A percentile compares a stretch with the other conserved stretches of the same genome.
Evolutionary conservation across 2,113 vertebrate species (phyloP).

Genomic region (Rattus norvegicus): DNA sequence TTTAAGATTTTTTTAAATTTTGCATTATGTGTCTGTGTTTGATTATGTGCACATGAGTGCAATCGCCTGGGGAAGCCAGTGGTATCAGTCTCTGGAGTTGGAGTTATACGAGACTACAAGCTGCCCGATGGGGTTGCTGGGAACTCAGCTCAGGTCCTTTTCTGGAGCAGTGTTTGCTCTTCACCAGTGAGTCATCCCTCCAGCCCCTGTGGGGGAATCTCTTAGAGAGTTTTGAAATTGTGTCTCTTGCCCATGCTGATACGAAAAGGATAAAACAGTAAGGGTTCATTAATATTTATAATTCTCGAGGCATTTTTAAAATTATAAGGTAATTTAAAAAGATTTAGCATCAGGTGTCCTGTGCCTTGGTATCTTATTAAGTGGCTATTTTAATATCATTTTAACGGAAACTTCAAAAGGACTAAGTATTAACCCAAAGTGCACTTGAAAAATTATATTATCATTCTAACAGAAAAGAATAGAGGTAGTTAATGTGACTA

Average conservation of each 20-base stretch:
- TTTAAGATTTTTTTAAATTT: not conserved
- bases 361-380: not conserved
- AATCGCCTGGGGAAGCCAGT: not conserved
- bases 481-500: not conserved
- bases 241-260: not conserved
- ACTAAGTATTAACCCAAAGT: not conserved
- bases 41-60: not conserved
- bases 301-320: conserved; percentile 20
- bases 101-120: not conserved
- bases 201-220: not conserved
- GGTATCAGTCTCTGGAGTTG: not conserved
- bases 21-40: not conserved
- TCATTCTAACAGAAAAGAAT: not conserved
- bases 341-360: conserved; percentile 28
- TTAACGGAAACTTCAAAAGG: conserved; percentile 1
- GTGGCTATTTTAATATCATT: not conserved
- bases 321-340: conserved; percentile 3
- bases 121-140: not conserved
- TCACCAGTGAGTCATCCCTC: not conserved
- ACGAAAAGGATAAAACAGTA: not conserved
- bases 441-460: not conserved
- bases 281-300: not conserved
- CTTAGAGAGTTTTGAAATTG: conserved; percentile 33
- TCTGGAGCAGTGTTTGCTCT: not conserved
- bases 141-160: not conserved